phyloP scores from a whole-genome alignment of 2,888 invertebrate species.

The Nemotelus pantherinus region DNA sequence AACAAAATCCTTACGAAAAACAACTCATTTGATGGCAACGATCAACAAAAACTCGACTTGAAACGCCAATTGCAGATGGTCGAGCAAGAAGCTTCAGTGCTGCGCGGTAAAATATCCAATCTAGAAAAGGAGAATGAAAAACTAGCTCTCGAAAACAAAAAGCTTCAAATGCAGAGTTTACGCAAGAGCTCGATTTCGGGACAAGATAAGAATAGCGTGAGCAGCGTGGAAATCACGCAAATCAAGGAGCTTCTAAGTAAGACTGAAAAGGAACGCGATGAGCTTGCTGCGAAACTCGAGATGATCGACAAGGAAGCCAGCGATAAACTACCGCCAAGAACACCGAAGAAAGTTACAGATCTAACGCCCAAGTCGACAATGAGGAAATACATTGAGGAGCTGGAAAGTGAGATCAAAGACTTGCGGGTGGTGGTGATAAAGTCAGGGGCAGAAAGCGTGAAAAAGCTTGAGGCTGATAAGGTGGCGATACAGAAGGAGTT shows the following conservation, averaged over 20 bases:
- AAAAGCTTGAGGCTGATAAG: slow-evolving; percentile 73
- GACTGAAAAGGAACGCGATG: slow-evolving; percentile 73
- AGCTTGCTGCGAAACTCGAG: slow-evolving; percentile 73
- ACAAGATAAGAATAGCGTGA: slow-evolving; percentile 58
- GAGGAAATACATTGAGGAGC: slow-evolving; percentile 83
- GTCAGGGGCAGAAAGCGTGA: slow-evolving; percentile 62
- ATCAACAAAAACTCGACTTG: slow-evolving; percentile 67
- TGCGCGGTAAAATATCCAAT: slow-evolving; percentile 74
- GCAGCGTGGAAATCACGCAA: slow-evolving; percentile 68
- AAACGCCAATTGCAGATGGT: slow-evolving; percentile 79
- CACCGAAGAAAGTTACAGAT: slow-evolving; percentile 79
- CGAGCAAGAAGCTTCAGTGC: slow-evolving; percentile 78
- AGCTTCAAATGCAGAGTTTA: slow-evolving; percentile 69
- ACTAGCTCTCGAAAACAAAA: slow-evolving; percentile 77
- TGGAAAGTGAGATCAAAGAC: slow-evolving; percentile 84
- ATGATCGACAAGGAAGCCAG: slow-evolving; percentile 73
- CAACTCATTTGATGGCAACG: slow-evolving; percentile 50
- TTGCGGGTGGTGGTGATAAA: slow-evolving; percentile 64
- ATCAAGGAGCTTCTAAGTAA: slow-evolving; percentile 68
- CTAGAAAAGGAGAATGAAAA: slow-evolving; percentile 82
- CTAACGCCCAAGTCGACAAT: slow-evolving; percentile 66
- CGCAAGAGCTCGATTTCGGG: slow-evolving; percentile 61
- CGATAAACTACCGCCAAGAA: slow-evolving; percentile 74
- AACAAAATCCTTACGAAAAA: slow-evolving; percentile 21
- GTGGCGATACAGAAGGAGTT: slow-evolving; percentile 72